Conservation (phyloP, 2,888 invertebrate species). For the Protophormia terraenovae region DNA sequence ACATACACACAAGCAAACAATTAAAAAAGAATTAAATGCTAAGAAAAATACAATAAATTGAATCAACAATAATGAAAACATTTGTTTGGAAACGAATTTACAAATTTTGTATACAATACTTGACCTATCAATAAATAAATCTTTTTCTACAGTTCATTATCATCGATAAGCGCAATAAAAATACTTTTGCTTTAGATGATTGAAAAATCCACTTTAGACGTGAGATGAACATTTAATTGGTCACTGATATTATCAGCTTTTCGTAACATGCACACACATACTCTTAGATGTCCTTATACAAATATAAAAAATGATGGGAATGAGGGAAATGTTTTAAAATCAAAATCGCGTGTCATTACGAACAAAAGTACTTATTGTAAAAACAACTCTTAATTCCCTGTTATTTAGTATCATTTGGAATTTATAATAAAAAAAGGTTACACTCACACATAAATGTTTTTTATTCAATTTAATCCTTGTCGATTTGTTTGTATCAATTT, state of each 20-base stretch:
- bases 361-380: constrained; percentile 32
- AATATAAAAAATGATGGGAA: not conserved
- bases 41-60: constrained; percentile 7
- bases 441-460: not conserved
- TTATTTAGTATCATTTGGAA: constrained; percentile 49
- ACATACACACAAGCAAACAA: constrained; percentile 55
- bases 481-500: constrained; percentile 67
- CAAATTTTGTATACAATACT: constrained; percentile 46
- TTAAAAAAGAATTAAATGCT: constrained; percentile 63
- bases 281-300: not conserved
- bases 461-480: constrained; percentile 54
- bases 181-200: constrained; percentile 39
- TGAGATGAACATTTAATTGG: constrained; percentile 65
- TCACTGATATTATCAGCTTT: constrained; percentile 57
- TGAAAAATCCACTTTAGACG: constrained; percentile 53
- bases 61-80: constrained; percentile 48
- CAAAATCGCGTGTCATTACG: constrained; percentile 39
- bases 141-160: constrained; percentile 47
- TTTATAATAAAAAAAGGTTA: constrained; percentile 8
- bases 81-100: constrained; percentile 53
- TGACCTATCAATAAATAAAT: constrained; percentile 65
- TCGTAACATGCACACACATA: not conserved
- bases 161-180: constrained; percentile 6
- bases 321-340: constrained; percentile 22
- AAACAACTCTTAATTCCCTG: constrained; percentile 49